Percentiles rank a stretch among this genome's conserved stretches.
These are phyloP conservation scores for Orchesella cincta DNA, from an alignment of 1,140 invertebrate species.

Conservation along the genomic window DNA sequence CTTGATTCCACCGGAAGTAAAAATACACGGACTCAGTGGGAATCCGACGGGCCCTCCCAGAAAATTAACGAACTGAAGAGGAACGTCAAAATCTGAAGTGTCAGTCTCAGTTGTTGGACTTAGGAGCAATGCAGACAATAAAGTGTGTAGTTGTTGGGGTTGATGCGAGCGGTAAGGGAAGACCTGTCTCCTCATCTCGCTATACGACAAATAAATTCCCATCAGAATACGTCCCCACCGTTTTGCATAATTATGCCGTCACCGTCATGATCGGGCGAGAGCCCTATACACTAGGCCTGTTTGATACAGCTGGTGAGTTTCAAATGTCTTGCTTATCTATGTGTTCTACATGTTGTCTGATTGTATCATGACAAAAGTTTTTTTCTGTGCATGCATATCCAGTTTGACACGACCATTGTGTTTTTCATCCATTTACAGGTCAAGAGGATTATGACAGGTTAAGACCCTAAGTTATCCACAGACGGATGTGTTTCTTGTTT, in stretches of 20 bases:
- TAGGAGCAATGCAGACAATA: conserved; percentile 89
- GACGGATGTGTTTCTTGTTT: conserved; percentile 98
- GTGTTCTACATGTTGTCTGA: neutral
- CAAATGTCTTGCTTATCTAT: neutral
- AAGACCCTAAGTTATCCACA: conserved; percentile 97
- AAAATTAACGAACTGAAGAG: conserved; percentile 19
- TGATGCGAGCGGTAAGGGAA: conserved; percentile 98
- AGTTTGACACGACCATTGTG: too few species aligned
- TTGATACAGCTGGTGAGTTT: conserved; percentile 85
- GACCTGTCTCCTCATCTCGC: conserved; percentile 80
- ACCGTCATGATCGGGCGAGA: conserved; percentile 99
- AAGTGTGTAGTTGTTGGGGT: conserved; percentile 90
- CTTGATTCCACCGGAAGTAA: conserved; percentile 3
- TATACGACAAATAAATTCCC: conserved; percentile 98
- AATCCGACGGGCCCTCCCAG: neutral
- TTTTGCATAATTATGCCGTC: conserved; percentile 98
- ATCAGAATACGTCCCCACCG: conserved; percentile 96
- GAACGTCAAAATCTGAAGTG: neutral
- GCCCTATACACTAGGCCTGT: conserved; percentile 95
- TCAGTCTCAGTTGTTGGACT: conserved; percentile 16
- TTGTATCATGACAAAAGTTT: neutral
- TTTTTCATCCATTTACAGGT: conserved; percentile 61
- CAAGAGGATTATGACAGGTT: conserved; percentile 97
- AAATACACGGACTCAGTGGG: neutral
- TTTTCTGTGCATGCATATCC: too few species aligned